Percentiles rank a stretch among this genome's conserved stretches.
These are phyloP conservation scores for Dendrolimus houi DNA, from an alignment of 2,888 invertebrate genomes.

Conservation along the genomic window DNA sequence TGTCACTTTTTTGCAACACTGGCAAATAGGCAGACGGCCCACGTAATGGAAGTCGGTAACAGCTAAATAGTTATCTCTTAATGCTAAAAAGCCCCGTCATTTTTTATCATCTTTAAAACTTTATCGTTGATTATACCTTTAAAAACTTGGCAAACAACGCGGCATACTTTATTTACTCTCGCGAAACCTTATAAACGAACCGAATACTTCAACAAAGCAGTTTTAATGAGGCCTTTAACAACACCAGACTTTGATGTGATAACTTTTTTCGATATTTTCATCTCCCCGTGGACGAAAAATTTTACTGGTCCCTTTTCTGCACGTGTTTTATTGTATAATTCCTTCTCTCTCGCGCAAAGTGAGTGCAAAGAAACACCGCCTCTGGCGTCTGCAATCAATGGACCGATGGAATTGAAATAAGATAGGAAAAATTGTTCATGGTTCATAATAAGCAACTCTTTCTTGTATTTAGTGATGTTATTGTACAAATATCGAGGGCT, in stretches of 20 bases:
- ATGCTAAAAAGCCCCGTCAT: too few relatives aligned
- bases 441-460: constrained; percentile 49
- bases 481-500: too few relatives aligned
- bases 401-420: constrained; percentile 74
- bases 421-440: constrained; percentile 60
- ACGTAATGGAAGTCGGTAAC: too few relatives aligned
- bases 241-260: constrained; percentile 65
- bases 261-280: constrained; percentile 72
- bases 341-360: constrained; percentile 38
- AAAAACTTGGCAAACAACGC: constrained; percentile 2
- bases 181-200: constrained; percentile 59
- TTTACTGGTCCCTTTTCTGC: constrained; percentile 37
- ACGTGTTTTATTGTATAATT: constrained; percentile 17
- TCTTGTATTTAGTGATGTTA: neutral
- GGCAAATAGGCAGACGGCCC: too few relatives aligned
- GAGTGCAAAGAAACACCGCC: constrained; percentile 57
- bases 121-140: neutral
- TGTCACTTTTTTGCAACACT: too few relatives aligned
- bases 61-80: too few relatives aligned
- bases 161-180: constrained; percentile 46
- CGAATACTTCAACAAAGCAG: constrained; percentile 66
- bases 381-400: constrained; percentile 73
- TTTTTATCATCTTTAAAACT: neutral
- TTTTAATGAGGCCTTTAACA: constrained; percentile 72
- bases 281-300: constrained; percentile 49